A percentile compares a stretch with the other conserved stretches of the same genome.
phyloP scores from a whole-genome alignment of 2,797 vertebrate genomes.

The Sebastes reedi region DNA sequence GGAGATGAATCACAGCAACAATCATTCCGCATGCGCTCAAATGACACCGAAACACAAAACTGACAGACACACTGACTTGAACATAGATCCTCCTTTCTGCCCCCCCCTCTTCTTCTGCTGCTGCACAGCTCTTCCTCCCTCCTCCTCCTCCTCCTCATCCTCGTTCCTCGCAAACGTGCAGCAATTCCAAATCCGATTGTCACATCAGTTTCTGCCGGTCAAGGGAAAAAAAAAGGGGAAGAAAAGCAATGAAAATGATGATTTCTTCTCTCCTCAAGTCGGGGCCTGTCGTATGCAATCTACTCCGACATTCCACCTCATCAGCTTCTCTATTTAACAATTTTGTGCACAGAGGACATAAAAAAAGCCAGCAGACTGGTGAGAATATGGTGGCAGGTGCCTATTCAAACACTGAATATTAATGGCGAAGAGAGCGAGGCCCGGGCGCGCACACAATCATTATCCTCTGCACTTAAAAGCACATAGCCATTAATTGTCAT shows the following conservation, averaged over 20 bases:
- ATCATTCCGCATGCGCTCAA: slow-evolving; percentile 62
- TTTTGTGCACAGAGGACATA: slow-evolving; percentile 59
- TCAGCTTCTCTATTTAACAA: slow-evolving; percentile 79
- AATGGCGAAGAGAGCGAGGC: slow-evolving; percentile 51
- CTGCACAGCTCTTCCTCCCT: neutral
- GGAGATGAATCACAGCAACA: slow-evolving; percentile 67
- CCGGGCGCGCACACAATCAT: slow-evolving; percentile 39
- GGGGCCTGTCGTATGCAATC: slow-evolving; percentile 78
- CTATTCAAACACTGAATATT: slow-evolving; percentile 71
- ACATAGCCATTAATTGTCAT: slow-evolving; percentile 75
- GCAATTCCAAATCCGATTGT: slow-evolving; percentile 75
- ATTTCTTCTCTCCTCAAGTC: slow-evolving; percentile 71
- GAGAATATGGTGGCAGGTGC: slow-evolving; percentile 68
- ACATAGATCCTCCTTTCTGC: slow-evolving; percentile 39
- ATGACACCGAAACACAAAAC: slow-evolving; percentile 60
- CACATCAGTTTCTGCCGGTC: slow-evolving; percentile 73
- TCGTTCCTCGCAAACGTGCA: slow-evolving; percentile 49
- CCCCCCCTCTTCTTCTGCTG: neutral
- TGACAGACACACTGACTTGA: slow-evolving; percentile 62
- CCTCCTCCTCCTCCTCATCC: neutral
- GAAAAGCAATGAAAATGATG: slow-evolving; percentile 64
- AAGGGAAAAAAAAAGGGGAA: slow-evolving; percentile 31
- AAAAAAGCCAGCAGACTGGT: slow-evolving; percentile 61
- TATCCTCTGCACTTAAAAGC: slow-evolving; percentile 65
- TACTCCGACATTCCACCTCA: slow-evolving; percentile 78